Evolutionary conservation across 2,888 invertebrate genomes (phyloP), one percentile per base, ranked within the genome.

Genomic region (Drosophila affinis): DNA sequence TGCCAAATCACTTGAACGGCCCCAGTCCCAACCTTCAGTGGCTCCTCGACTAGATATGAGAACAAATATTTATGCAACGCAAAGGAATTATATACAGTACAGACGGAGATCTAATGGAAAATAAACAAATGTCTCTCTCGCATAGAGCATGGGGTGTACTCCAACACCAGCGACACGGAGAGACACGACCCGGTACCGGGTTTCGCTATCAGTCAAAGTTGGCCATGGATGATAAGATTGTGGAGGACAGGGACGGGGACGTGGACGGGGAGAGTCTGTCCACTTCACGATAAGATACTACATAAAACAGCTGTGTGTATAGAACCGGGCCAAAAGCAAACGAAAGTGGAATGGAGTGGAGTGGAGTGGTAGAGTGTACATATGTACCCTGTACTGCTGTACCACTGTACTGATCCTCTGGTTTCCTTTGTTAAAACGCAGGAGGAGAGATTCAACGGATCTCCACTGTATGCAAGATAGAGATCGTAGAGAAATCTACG

Each of bases 291-390:
- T 81, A 77, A 81, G 87, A 87, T 81, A 39, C 14, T 39, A 80
- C 74, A 72, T 60, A 79, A 88, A 83, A 83, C 83, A 83, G 83
- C 83, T 83, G 83, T 88, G 88, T 88, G 74, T 70, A 88, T 56
- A 58, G 56, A 72, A 64, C 67, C 51, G 60, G 63, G 60, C 44
- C 44, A 55, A 72, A 72, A 57, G 79, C 74, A 72, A 81, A 85
- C 70, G 82, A 81, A 81, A 81, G 74, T 87, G 62, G 57, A 75
- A 67, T 57, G 68, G 39, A 18, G 49, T 52, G 64, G 12, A 10
- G 32, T 29, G 64, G 12, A 10, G 32, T 29, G 9, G 7, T 32
- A 3, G 9, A 5, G 34, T 34, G 34, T 34, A 12, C 12, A 34
- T 2, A 10, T 34, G 12, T 34, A 34, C 34, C 34, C 34, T 34